Conservation (phyloP, 2,888 invertebrate species). For the Ectemnius continuus region DNA sequence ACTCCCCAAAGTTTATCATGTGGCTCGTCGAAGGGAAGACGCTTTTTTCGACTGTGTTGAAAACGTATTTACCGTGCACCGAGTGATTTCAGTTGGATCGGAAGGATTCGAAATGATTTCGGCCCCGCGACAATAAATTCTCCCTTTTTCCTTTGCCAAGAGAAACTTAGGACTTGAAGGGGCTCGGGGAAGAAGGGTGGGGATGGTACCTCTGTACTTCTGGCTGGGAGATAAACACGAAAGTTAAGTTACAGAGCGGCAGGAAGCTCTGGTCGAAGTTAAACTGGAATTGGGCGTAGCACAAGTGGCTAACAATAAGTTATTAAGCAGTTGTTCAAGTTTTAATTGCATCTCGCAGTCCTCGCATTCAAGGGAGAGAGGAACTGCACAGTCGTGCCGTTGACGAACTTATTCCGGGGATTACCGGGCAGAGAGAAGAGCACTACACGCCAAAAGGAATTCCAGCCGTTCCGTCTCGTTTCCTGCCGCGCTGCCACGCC, state of each 20-base stretch:
- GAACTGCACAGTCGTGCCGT: slow-evolving; percentile 38
- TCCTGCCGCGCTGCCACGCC: background rate
- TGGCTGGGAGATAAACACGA: slow-evolving; percentile 47
- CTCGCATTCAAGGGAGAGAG: slow-evolving; percentile 26
- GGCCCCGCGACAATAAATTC: slow-evolving; percentile 36
- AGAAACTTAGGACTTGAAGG: slow-evolving; percentile 21
- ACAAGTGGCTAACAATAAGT: slow-evolving; percentile 67
- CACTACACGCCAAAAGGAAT: slow-evolving; percentile 14
- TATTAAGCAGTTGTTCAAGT: slow-evolving; percentile 72
- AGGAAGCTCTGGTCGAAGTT: slow-evolving; percentile 59
- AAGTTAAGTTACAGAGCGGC: slow-evolving; percentile 50
- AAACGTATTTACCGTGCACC: no score
- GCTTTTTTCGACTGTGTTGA: no score
- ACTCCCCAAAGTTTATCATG: no score
- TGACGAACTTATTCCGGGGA: slow-evolving; percentile 62
- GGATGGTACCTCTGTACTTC: slow-evolving; percentile 18
- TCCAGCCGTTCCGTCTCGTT: slow-evolving; percentile 15
- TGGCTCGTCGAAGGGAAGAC: no score
- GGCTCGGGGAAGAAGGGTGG: no score
- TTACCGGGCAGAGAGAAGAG: slow-evolving; percentile 43
- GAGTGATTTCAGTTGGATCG: background rate
- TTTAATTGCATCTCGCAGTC: slow-evolving; percentile 68
- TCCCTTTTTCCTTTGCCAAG: slow-evolving; percentile 27
- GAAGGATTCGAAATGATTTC: slow-evolving; percentile 30
- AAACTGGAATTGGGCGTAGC: slow-evolving; percentile 65